phyloP scores from a whole-genome alignment of 2,113 vertebrate genomes.

The Entosphenus tridentatus region DNA sequence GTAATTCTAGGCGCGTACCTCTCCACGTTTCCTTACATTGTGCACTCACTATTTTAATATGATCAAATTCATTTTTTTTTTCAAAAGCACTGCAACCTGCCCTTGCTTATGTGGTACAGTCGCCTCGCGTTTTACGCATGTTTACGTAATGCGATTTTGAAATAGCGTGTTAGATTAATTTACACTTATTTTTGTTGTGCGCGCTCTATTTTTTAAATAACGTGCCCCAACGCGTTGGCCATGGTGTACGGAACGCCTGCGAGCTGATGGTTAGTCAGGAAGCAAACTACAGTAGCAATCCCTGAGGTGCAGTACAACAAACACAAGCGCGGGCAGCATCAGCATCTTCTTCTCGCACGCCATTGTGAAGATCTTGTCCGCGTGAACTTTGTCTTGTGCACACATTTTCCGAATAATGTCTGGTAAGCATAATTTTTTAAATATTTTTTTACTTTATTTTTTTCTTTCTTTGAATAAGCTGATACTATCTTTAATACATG shows the following conservation, averaged over 20 bases:
- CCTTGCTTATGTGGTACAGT: not conserved
- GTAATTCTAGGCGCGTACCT: too few species aligned
- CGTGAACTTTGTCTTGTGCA: not conserved
- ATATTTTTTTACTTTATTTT: not conserved
- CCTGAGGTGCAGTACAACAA: not conserved
- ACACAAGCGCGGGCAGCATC: not conserved
- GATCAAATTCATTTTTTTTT: too few species aligned
- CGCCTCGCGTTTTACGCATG: not conserved
- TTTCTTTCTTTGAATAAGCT: conserved; percentile 4
- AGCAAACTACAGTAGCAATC: too few species aligned
- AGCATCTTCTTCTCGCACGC: not conserved
- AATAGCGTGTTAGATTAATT: not conserved
- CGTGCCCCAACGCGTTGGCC: not conserved
- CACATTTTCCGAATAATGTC: not conserved
- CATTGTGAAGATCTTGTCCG: not conserved
- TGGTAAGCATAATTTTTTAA: not conserved
- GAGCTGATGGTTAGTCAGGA: not conserved
- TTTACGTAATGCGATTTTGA: not conserved
- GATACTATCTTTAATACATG: not conserved
- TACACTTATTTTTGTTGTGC: not conserved
- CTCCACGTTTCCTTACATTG: too few species aligned
- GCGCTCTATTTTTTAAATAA: not conserved
- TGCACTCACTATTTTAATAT: too few species aligned
- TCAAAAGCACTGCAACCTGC: not conserved
- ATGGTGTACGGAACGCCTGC: not conserved